Base-by-base conservation (phyloP, 1,140 invertebrate genomes). In the Rhynchophorus ferrugineus region DNA sequence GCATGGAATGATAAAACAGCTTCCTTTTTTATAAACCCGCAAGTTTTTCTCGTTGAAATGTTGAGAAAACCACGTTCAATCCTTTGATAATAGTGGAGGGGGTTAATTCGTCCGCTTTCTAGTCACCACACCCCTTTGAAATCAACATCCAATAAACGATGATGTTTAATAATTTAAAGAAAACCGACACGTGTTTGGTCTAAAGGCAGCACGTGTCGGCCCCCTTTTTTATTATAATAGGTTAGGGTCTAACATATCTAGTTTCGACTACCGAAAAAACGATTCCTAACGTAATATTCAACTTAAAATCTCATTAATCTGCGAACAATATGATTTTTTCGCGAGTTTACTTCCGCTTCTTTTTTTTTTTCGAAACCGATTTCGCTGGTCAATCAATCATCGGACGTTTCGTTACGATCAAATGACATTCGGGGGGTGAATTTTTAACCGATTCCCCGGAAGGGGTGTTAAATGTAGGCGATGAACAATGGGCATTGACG, bases 381-480 rank as follows among this genome's bases (percentile, higher is more conserved):
- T n/a, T 34, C 45, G 44, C 42, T 41, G 35, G 44, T 35, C 51
- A 46, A 54, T 54, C 51, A 54, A 54, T 54, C 51, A 54, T 54
- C 44, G 44, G 34, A 37, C 36, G 44, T 54, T 46, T 39, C 39
- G 35, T 21, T 34, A 36, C 41, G 49, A 51, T 51, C 49, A 51
- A 51, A 51, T 37, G 44, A 20, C 49, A 51, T 44, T 51, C 44
- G 17, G 42, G 44, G 51, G 51, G 51, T 54, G 51, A 44, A 56
- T 56, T 61, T 62, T 34, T 41, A 17, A 41, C 14, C 38, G 14
- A 16, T 3, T 3, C 14, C 6, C 14, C 1, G 38, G 16, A 18
- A 18, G 20, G 38, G 38, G 38, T 41, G 18, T 17, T 41, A n/a
- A 9, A 14, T 41, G 38, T n/a, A 41, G 18, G 11, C 11, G 18